Evolutionary conservation across 2,113 vertebrate genomes (phyloP), one percentile per base, ranked within the genome.

Genomic region (Pithys albifrons): DNA sequence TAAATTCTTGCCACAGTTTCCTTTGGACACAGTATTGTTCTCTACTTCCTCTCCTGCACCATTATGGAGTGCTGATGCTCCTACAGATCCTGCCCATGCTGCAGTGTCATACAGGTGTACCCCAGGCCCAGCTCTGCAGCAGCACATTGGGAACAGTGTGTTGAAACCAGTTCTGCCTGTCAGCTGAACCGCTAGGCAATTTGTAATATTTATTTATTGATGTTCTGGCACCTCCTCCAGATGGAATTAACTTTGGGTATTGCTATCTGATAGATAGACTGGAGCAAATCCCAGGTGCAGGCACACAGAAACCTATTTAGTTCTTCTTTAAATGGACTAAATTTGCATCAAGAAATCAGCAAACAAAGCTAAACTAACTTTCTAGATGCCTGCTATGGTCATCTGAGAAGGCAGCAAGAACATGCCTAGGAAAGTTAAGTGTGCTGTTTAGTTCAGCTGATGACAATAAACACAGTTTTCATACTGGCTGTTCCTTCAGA

Each of bases 1-100:
- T 87, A 96, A 96, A 93, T 94, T 94, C 93, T 94, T 92, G 93
- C 96, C 95, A 93, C 95, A 69, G 83, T 78, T 97, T 94, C 95
- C 92, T 62, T 31, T 84, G 95, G 92, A 87, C 76, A 51, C 2
- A 15, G 95, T 31, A 97, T 96, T 96, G 95, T 96, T 96, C 92
- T 84, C 85, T 84, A 6, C 88, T 95, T 97, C 96, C 96, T 96
- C 70, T 92, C 61, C 93, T 94, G 17, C 89, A 70, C 5, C 35
- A 82, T 78, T 73, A 74, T 23, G 41, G 66, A 81, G 86, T 65
- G 80, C 83, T 93, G 82, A 81, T 92, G 31, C 73, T 82, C 69
- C 92, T 66, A 89, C 93, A 93, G 83, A 83, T 72, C 69, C 76
- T 94, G 82, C 59, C 88, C 83, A 54, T 23, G 18, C 55, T 57